phyloP scores from a whole-genome alignment of 1,140 invertebrate genomes.

The Achatina immaculata region DNA sequence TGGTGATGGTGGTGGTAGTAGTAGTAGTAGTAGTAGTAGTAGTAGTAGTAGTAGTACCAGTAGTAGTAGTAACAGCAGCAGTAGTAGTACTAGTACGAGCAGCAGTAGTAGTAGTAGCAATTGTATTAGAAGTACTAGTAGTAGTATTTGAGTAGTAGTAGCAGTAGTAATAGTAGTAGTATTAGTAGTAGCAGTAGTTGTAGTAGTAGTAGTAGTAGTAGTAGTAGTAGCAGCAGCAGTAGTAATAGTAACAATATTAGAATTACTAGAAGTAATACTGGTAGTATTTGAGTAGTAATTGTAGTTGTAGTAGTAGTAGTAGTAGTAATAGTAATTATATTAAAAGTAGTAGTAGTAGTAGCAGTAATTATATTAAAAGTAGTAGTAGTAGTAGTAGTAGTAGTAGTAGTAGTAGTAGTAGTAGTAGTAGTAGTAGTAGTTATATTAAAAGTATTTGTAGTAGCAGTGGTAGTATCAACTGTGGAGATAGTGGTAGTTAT shows the following conservation, averaged over 20 bases:
- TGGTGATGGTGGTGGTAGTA: slow-evolving; percentile 6
- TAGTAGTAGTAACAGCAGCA: background rate
- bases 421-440: slow-evolving; percentile 31
- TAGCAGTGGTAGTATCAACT: no score
- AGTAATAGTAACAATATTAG: slow-evolving; percentile 20
- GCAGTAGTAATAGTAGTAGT: no score
- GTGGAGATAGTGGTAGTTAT: no score
- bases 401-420: slow-evolving; percentile 27
- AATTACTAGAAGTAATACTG: slow-evolving; percentile 24
- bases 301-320: slow-evolving; percentile 7
- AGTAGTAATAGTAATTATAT: no score
- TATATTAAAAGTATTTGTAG: slow-evolving; percentile 12
- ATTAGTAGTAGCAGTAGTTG: no score
- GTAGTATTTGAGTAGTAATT: no score
- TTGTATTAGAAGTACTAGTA: no score
- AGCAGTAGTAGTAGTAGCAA: no score
- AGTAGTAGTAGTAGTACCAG: slow-evolving; percentile 20
- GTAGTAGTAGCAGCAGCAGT: slow-evolving; percentile 17
- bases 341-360: no score
- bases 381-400: slow-evolving; percentile 20
- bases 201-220: slow-evolving; percentile 11
- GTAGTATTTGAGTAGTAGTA: no score
- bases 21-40: slow-evolving; percentile 13
- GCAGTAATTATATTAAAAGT: slow-evolving; percentile 11
- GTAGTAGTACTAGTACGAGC: no score